Conservation (phyloP, 2,797 vertebrate species). For the Myotis pilosus region DNA sequence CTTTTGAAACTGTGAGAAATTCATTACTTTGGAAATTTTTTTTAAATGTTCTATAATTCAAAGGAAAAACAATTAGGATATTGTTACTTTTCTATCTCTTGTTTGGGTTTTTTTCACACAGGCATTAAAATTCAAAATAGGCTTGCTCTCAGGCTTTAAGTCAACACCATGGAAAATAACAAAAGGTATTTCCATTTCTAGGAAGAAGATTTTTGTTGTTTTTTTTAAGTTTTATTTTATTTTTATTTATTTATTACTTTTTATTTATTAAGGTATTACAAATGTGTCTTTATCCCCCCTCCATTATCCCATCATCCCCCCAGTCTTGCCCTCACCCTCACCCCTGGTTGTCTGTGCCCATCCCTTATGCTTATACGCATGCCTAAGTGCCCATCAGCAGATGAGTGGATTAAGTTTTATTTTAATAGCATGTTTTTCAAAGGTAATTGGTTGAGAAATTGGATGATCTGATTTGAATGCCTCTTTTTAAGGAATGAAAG, state of each 20-base stretch:
- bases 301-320: no score
- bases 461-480: background rate
- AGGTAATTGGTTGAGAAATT: background rate
- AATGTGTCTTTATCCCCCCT: no score
- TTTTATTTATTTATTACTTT: no score
- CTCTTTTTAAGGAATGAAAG: background rate
- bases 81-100: background rate
- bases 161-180: background rate
- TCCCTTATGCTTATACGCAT: no score
- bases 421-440: background rate
- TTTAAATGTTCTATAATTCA: background rate
- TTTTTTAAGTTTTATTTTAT: background rate
- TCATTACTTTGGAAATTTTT: background rate
- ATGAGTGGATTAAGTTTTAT: background rate
- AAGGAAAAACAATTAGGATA: background rate
- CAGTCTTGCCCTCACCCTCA: no score
- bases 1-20: slow-evolving; percentile 29
- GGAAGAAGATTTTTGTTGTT: background rate
- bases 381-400: no score
- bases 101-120: background rate
- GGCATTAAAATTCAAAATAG: slow-evolving; percentile 16
- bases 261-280: no score
- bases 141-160: background rate
- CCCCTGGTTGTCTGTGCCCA: no score
- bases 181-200: background rate